These are phyloP conservation scores for Eurypyga helias DNA, from an alignment of 2,113 vertebrate genomes.

Conservation along the genomic window DNA sequence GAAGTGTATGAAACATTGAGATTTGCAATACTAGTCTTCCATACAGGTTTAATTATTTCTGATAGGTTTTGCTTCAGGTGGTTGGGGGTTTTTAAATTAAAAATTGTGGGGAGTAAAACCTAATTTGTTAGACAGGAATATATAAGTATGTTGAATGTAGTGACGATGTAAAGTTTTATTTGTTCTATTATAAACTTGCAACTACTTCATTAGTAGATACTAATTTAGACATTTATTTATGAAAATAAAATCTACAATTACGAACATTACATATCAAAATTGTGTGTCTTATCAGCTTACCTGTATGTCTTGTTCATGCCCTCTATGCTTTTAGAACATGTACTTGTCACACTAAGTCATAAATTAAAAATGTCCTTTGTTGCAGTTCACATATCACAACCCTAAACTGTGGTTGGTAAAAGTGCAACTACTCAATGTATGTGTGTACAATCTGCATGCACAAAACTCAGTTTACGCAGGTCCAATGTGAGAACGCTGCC, in stretches of 20 bases:
- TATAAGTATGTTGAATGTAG: not conserved
- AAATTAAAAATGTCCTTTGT: not conserved
- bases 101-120: rapidly evolving
- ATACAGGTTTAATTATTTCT: not conserved
- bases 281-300: not conserved
- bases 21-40: not conserved
- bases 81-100: rapidly evolving
- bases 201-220: not conserved
- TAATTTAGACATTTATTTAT: not conserved
- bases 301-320: rapidly evolving
- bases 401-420: no score
- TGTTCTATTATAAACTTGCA: not conserved
- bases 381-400: no score
- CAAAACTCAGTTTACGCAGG: not conserved
- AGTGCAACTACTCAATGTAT: rapidly evolving
- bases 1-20: not conserved
- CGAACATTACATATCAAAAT: not conserved
- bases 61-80: rapidly evolving
- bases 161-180: not conserved
- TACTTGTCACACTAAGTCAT: not conserved
- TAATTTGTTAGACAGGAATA: not conserved
- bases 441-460: rapidly evolving
- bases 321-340: not conserved
- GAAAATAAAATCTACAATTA: not conserved
- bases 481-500: rapidly evolving